Base-by-base conservation (phyloP, 2,797 vertebrate genomes). In the Hylomyscus alleni region DNA sequence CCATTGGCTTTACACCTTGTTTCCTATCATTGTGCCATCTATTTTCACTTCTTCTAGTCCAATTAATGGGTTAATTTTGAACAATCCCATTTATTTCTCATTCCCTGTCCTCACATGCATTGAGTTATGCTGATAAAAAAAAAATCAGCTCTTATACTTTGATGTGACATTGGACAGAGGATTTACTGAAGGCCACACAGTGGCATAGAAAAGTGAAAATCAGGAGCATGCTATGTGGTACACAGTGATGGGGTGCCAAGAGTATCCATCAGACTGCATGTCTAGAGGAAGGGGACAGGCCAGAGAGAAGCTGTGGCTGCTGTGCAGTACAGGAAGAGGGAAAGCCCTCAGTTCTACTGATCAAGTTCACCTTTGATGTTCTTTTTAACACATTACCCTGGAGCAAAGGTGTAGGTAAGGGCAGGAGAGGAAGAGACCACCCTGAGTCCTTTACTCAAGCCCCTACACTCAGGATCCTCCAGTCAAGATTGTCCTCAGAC, bases 341-440 rank as follows among this genome's bases (percentile, higher is more conserved):
- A 14, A 3, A 93, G 10, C 37, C 87, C 40, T 95, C 58, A 22
- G 8, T 65, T 89, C 29, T 92, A 82, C 84, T 94, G 94, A 96
- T 81, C 44, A 90, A 44, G 2, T 72, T 9, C 37, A 77, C 52
- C 93, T 91, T 37, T 94, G 90, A 94, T 93, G 81, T 93, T 97
- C 77, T 95, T 37, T 93, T 92, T 92, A 91, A 75, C 37, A 90
- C 37, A 34, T 4, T 62, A 47, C 44, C n/a, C 50, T 17, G 31
- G 31, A 97, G 80, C 69, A 94, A 52, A 95, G 83, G 90, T 44
- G 19, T 26, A 24, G 20, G 73, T 8, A 50, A 22, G 13, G 2
- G 4, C 19, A 14, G 9, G 7, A 60, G 76, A 89, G 73, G 5
- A 90, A 47, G 62, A 69, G 34, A 60, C 10, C 58, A 37, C 50